Evolutionary conservation across 2,888 invertebrate genomes (phyloP).

Genomic region (Cyclophora punctaria): DNA sequence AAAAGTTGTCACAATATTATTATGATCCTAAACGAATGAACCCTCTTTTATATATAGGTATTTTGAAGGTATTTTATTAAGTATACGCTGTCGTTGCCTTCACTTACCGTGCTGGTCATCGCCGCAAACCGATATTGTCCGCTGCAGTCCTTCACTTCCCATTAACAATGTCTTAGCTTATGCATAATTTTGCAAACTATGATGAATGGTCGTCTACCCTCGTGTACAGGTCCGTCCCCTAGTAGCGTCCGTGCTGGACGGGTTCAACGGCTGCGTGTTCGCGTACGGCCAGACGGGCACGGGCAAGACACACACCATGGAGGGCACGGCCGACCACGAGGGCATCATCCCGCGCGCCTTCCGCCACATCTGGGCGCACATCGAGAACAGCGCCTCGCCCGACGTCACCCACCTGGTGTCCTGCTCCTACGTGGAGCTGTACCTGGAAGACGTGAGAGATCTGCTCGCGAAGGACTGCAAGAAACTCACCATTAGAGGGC

Average conservation of each 20-base stretch:
- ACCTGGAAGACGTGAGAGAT: constrained; percentile 91
- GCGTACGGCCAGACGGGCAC: constrained; percentile 99
- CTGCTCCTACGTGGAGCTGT: constrained; percentile 97
- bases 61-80: too few relatives aligned
- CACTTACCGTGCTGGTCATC: too few relatives aligned
- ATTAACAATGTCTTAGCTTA: too few relatives aligned
- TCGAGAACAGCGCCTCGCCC: constrained; percentile 85
- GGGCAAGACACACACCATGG: constrained; percentile 87
- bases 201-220: background rate
- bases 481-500: constrained; percentile 77
- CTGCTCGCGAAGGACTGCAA: constrained; percentile 84
- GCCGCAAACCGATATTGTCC: too few relatives aligned
- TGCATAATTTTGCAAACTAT: background rate
- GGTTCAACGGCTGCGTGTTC: constrained; percentile 99
- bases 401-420: constrained; percentile 97
- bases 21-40: too few relatives aligned
- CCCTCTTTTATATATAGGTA: too few relatives aligned
- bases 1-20: too few relatives aligned
- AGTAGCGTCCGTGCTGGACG: constrained; percentile 95
- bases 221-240: constrained; percentile 82
- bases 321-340: constrained; percentile 79
- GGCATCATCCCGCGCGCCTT: constrained; percentile 98
- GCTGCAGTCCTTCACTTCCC: too few relatives aligned
- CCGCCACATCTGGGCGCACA: constrained; percentile 97
- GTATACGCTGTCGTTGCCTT: too few relatives aligned